A percentile compares a stretch with the other conserved stretches of the same genome.
These are phyloP conservation scores for Diarsia brunnea DNA, from an alignment of 2,888 invertebrate genomes.

Conservation along the genomic window DNA sequence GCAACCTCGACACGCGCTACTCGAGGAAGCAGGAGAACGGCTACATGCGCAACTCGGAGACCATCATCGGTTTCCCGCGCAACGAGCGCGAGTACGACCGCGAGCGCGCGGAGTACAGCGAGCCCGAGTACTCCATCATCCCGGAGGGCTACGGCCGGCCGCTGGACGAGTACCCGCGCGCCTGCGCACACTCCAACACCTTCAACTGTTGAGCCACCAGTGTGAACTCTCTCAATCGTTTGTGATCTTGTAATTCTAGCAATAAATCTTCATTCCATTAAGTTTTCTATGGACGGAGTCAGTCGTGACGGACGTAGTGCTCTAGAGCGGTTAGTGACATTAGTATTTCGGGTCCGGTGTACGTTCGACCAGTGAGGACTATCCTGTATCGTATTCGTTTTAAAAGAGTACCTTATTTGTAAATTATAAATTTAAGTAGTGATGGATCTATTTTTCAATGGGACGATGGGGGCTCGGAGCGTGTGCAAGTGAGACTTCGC, in stretches of 20 bases:
- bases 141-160: slow-evolving; percentile 83
- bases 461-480: slow-evolving; percentile 73
- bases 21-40: slow-evolving; percentile 89
- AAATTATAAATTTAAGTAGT: slow-evolving; percentile 90
- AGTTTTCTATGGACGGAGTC: slow-evolving; percentile 84
- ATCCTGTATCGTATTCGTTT: slow-evolving; percentile 85
- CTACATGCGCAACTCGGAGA: slow-evolving; percentile 87
- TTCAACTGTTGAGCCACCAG: slow-evolving; percentile 87
- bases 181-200: slow-evolving; percentile 88
- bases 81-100: slow-evolving; percentile 80
- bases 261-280: slow-evolving; percentile 91
- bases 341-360: slow-evolving; percentile 77
- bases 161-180: slow-evolving; percentile 83
- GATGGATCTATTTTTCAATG: slow-evolving; percentile 90
- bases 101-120: slow-evolving; percentile 83
- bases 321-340: slow-evolving; percentile 88
- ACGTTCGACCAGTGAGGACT: slow-evolving; percentile 79
- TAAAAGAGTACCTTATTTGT: slow-evolving; percentile 89
- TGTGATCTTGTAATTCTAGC: slow-evolving; percentile 91
- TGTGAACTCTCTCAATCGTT: slow-evolving; percentile 81
- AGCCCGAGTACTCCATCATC: slow-evolving; percentile 90
- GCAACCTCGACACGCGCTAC: slow-evolving; percentile 88
- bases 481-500: slow-evolving; percentile 89
- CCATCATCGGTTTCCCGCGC: slow-evolving; percentile 85
- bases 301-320: slow-evolving; percentile 86